Conservation (phyloP, 2,888 invertebrate genomes). For the Cheilosia variabilis region DNA sequence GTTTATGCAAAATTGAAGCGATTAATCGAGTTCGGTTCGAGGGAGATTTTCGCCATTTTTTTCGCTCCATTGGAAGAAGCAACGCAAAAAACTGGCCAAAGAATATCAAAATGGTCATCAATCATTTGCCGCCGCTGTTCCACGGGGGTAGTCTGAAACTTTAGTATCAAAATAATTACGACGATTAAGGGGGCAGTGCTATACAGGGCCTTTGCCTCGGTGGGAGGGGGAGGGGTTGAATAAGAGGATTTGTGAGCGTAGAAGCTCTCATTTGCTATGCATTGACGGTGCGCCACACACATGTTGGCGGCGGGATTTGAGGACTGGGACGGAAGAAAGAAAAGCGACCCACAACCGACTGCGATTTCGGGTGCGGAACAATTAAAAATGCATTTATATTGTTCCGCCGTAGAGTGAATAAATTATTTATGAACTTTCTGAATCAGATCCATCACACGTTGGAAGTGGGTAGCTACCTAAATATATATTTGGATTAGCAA, state of each 20-base stretch:
- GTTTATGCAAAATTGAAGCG: slow-evolving; percentile 72
- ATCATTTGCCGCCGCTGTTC: slow-evolving; percentile 65
- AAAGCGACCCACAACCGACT: slow-evolving; percentile 42
- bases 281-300: slow-evolving; percentile 8
- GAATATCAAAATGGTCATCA: slow-evolving; percentile 74
- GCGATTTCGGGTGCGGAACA: slow-evolving; percentile 50
- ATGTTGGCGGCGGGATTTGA: neutral
- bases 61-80: slow-evolving; percentile 39
- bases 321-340: slow-evolving; percentile 30
- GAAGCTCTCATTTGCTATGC: slow-evolving; percentile 60
- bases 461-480: slow-evolving; percentile 15
- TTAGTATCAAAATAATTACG: slow-evolving; percentile 73
- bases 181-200: slow-evolving; percentile 50
- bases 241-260: slow-evolving; percentile 14
- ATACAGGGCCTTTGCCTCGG: neutral
- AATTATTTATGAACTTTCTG: slow-evolving; percentile 68
- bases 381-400: slow-evolving; percentile 74
- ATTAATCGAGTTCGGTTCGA: slow-evolving; percentile 63
- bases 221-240: neutral
- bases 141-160: slow-evolving; percentile 56
- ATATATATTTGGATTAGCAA: slow-evolving; percentile 70
- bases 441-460: slow-evolving; percentile 28
- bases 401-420: slow-evolving; percentile 53
- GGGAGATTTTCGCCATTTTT: slow-evolving; percentile 20
- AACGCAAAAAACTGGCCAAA: slow-evolving; percentile 36